Conservation (phyloP, 1,140 invertebrate species). For the Brachionus plicatilis region DNA sequence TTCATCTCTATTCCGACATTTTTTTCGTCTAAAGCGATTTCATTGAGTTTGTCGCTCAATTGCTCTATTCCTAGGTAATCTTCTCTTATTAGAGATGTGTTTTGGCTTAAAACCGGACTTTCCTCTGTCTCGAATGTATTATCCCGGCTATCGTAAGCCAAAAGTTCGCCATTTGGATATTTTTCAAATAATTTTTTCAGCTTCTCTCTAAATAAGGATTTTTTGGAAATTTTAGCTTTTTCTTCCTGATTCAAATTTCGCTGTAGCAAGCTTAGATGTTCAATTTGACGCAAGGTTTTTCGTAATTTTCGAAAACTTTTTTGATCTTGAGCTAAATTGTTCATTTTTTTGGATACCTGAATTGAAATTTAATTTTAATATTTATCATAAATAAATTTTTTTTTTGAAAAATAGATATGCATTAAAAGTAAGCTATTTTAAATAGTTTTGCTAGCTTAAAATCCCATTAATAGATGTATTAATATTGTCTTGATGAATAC, state of each 20-base stretch:
- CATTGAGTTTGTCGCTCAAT: background rate
- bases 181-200: background rate
- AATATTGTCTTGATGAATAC: no score
- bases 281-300: slow-evolving; percentile 25
- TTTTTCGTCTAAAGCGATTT: background rate
- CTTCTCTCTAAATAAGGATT: background rate
- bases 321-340: background rate
- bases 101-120: background rate
- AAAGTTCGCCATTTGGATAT: slow-evolving; percentile 25
- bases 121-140: slow-evolving; percentile 21
- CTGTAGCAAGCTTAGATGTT: background rate
- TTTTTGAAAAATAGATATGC: background rate
- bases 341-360: background rate
- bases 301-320: slow-evolving; percentile 29
- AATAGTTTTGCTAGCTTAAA: no score
- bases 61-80: background rate
- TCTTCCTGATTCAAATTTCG: slow-evolving; percentile 23
- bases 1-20: background rate
- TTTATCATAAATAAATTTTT: no score
- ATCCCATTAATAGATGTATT: no score
- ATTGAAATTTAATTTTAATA: no score
- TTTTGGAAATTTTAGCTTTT: slow-evolving; percentile 9
- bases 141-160: background rate
- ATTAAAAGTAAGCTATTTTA: background rate
- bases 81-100: background rate